Conservation (phyloP, 2,888 invertebrate genomes). For the Neoaliturus tenellus region DNA sequence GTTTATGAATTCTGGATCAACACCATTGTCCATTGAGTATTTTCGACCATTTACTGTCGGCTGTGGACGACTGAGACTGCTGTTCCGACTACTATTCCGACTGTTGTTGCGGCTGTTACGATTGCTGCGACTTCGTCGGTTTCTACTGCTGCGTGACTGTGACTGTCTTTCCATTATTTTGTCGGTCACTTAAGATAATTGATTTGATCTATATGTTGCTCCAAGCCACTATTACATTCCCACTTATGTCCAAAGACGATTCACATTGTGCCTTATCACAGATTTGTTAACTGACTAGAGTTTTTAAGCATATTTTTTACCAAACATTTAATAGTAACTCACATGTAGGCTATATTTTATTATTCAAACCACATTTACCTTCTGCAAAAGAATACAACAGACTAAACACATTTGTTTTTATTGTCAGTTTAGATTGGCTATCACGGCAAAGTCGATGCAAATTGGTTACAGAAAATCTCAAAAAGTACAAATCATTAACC, state of each 20-base stretch:
- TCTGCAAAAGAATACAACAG: too few relatives aligned
- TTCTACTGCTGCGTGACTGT: constrained; percentile 52
- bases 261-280: constrained; percentile 2
- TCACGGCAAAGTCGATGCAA: too few relatives aligned
- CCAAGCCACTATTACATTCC: background rate
- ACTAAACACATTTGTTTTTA: too few relatives aligned
- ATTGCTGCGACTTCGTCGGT: constrained; percentile 54
- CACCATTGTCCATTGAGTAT: constrained; percentile 33
- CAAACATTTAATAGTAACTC: too few relatives aligned
- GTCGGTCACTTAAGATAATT: background rate
- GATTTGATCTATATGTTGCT: background rate
- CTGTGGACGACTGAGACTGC: constrained; percentile 42
- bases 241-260: background rate
- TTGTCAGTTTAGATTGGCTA: too few relatives aligned
- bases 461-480: too few relatives aligned
- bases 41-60: constrained; percentile 55
- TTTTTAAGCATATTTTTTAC: background rate
- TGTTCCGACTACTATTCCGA: constrained; percentile 56
- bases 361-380: too few relatives aligned
- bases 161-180: constrained; percentile 50
- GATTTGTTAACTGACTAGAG: background rate
- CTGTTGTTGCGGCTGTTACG: constrained; percentile 56
- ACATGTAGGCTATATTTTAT: too few relatives aligned
- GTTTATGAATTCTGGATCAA: constrained; percentile 37
- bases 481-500: too few relatives aligned